Conservation (phyloP, 1,140 invertebrate species). For the Aethina tumida region DNA sequence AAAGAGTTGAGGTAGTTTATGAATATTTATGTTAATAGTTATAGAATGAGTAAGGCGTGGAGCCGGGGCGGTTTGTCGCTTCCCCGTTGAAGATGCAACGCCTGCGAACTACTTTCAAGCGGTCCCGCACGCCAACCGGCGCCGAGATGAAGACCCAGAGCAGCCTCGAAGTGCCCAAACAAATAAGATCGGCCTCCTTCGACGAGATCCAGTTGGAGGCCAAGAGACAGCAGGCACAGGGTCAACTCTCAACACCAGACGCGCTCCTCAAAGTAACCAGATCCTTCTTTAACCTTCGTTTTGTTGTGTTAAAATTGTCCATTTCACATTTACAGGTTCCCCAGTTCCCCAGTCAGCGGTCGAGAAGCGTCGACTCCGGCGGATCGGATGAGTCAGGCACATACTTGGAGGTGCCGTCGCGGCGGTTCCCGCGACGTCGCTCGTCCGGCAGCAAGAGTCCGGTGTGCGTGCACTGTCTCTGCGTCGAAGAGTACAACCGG, state of each 20-base stretch:
- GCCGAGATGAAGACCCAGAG: slow-evolving; percentile 84
- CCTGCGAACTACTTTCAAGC: slow-evolving; percentile 74
- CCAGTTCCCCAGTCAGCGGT: slow-evolving; percentile 51
- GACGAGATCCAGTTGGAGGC: slow-evolving; percentile 77
- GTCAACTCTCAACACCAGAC: slow-evolving; percentile 28
- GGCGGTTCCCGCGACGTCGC: slow-evolving; percentile 49
- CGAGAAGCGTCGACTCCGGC: slow-evolving; percentile 68
- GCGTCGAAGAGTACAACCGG: slow-evolving; percentile 49
- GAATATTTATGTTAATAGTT: no score
- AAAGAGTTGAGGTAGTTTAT: no score
- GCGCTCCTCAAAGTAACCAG: slow-evolving; percentile 45
- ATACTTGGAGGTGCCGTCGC: slow-evolving; percentile 54
- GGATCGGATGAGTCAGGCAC: slow-evolving; percentile 53
- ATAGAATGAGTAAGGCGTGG: slow-evolving; percentile 20
- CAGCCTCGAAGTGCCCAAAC: slow-evolving; percentile 78
- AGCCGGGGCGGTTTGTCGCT: slow-evolving; percentile 14
- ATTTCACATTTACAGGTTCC: no score
- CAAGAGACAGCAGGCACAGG: slow-evolving; percentile 44
- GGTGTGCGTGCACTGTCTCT: slow-evolving; percentile 53
- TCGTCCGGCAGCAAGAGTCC: slow-evolving; percentile 51
- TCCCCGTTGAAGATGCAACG: slow-evolving; percentile 55
- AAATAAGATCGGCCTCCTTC: slow-evolving; percentile 74
- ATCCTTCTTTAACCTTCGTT: no score
- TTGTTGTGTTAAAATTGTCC: no score
- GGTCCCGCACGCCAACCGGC: slow-evolving; percentile 74